Conservation (phyloP, 1,140 invertebrate species). For the Archegozetes longisetosus region DNA sequence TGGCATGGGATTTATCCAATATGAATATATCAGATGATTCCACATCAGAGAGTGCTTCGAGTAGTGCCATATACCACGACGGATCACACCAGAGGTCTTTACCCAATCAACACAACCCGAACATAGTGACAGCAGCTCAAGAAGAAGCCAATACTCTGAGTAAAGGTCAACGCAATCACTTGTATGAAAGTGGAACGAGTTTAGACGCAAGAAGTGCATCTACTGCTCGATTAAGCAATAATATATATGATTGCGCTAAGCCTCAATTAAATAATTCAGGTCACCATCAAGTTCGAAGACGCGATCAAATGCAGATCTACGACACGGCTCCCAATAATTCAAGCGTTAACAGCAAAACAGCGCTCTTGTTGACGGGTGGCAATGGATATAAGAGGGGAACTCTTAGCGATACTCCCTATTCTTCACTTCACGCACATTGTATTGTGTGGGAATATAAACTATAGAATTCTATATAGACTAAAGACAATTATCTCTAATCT, state of each 20-base stretch:
- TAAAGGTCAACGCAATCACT: slow-evolving; percentile 13
- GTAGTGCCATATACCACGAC: slow-evolving; percentile 39
- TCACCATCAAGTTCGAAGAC: neutral
- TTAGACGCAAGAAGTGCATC: slow-evolving; percentile 3
- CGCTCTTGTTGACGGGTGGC: slow-evolving; percentile 69
- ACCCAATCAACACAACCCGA: slow-evolving; percentile 30
- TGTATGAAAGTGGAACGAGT: slow-evolving; percentile 1
- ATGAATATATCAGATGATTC: slow-evolving; percentile 62
- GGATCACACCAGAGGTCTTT: slow-evolving; percentile 29
- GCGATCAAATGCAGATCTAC: neutral
- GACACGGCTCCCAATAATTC: neutral
- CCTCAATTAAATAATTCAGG: neutral
- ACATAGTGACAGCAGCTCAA: neutral
- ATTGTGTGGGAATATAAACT: slow-evolving; percentile 80
- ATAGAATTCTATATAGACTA: slow-evolving; percentile 27
- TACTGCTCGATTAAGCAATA: neutral
- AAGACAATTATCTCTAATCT: too few relatives aligned
- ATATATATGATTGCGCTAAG: neutral
- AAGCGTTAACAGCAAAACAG: slow-evolving; percentile 36
- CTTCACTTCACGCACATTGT: slow-evolving; percentile 62
- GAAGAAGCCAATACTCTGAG: slow-evolving; percentile 4
- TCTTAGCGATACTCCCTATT: slow-evolving; percentile 22
- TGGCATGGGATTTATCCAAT: slow-evolving; percentile 60
- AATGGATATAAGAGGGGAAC: slow-evolving; percentile 48
- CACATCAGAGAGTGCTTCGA: slow-evolving; percentile 49